A percentile compares a stretch with the other conserved stretches of the same genome.
Evolutionary conservation across 1,140 invertebrate genomes (phyloP).

Genomic region (Anthonomus grandis): DNA sequence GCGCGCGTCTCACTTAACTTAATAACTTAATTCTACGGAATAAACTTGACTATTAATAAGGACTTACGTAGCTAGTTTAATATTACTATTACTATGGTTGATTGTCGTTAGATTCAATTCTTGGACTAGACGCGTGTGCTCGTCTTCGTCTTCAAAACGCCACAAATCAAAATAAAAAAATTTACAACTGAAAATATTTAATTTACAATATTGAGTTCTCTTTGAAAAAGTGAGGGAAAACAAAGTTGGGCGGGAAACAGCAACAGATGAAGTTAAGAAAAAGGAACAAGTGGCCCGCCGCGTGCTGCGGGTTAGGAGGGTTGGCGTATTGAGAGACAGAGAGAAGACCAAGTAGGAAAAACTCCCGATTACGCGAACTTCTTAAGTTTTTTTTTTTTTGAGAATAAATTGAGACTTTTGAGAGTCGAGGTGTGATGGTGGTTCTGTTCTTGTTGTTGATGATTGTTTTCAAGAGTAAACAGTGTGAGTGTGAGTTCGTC

Average conservation of each 20-base stretch:
- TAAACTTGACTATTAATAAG: constrained; percentile 34
- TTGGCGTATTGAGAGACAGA: constrained; percentile 30
- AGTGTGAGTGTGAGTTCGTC: constrained; percentile 39
- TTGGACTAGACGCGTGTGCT: constrained; percentile 47
- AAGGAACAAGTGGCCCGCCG: constrained; percentile 3
- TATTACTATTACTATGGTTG: constrained; percentile 31
- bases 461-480: constrained; percentile 17
- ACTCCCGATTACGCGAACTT: constrained; percentile 9
- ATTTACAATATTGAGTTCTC: too few species aligned
- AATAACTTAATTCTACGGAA: constrained; percentile 29
- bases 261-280: background rate
- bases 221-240: constrained; percentile 7
- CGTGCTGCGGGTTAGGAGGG: background rate
- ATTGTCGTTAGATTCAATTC: constrained; percentile 50
- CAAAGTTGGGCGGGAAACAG: constrained; percentile 7
- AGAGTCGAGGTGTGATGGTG: constrained; percentile 13
- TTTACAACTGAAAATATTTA: constrained; percentile 28
- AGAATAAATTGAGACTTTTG: too few species aligned
- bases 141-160: constrained; percentile 48
- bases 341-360: constrained; percentile 4
- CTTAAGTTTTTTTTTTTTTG: too few species aligned
- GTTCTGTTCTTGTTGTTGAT: too few species aligned
- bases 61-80: constrained; percentile 16
- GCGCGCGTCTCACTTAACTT: background rate
- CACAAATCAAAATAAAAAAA: constrained; percentile 32